phyloP scores from a whole-genome alignment of 1,140 invertebrate genomes.

The Parasteatoda tepidariorum region DNA sequence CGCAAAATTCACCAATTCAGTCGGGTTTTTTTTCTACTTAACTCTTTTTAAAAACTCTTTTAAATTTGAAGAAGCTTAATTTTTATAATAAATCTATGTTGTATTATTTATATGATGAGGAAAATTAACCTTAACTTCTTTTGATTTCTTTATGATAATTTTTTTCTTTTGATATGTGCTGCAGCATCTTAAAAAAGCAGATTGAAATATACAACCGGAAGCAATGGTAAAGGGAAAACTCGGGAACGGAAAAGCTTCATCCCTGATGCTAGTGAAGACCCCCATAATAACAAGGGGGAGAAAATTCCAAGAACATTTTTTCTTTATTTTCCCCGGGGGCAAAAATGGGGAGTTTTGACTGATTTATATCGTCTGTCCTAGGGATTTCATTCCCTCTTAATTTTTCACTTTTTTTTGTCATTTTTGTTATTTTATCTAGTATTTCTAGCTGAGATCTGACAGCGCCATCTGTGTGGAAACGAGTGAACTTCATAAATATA shows the following conservation, averaged over 20 bases:
- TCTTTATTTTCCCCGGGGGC: background rate
- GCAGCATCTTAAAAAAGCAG: background rate
- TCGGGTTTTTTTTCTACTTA: no score
- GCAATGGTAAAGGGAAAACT: background rate
- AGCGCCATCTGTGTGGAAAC: conserved; percentile 30
- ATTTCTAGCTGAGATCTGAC: background rate
- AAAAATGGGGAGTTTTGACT: conserved; percentile 9
- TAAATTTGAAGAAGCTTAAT: no score
- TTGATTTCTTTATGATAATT: no score
- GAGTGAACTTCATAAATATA: background rate
- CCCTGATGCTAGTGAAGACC: background rate
- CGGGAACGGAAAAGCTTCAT: background rate
- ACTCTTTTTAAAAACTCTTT: no score
- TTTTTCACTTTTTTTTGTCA: conserved; percentile 8
- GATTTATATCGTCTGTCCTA: conserved; percentile 36
- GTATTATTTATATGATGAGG: no score
- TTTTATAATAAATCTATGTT: no score
- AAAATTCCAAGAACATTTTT: background rate
- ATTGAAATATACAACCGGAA: background rate
- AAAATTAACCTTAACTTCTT: no score
- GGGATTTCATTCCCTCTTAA: background rate
- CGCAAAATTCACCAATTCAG: no score
- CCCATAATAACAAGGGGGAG: conserved; percentile 33
- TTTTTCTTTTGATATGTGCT: background rate
- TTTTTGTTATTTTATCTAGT: background rate